Evolutionary conservation across 2,113 vertebrate species (phyloP).

Genomic region (Corvus hawaiiensis): DNA sequence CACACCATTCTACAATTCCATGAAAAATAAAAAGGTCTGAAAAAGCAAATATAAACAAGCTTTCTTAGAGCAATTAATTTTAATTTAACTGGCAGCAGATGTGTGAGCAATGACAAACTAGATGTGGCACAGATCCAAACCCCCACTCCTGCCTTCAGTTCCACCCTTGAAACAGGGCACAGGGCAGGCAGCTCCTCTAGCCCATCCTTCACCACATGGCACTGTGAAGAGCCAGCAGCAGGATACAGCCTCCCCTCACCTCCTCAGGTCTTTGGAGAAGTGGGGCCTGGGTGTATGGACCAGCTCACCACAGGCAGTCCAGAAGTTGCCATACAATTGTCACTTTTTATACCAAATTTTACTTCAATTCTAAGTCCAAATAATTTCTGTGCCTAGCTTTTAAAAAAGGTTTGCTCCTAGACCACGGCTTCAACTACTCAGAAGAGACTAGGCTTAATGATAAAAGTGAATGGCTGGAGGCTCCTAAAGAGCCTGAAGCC

Average conservation of each 20-base stretch:
- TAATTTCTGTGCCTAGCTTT: not conserved
- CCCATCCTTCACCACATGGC: rapidly evolving
- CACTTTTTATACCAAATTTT: not conserved
- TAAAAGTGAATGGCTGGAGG: not conserved
- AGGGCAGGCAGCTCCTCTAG: not conserved
- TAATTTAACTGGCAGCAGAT: not conserved
- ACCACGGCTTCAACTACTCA: not conserved
- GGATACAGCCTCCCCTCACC: not conserved
- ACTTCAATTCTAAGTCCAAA: not conserved
- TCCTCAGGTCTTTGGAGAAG: not conserved
- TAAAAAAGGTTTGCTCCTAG: not conserved
- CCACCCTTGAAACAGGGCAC: not conserved
- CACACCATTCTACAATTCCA: not conserved
- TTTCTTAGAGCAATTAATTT: not conserved
- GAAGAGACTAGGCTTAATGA: not conserved
- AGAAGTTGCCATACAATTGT: not conserved
- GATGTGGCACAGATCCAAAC: not conserved
- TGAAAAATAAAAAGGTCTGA: not conserved
- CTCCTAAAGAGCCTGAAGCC: not conserved
- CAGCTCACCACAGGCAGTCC: not conserved
- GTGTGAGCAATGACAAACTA: not conserved
- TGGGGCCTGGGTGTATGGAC: rapidly evolving
- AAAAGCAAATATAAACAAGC: not conserved
- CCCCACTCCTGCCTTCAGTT: rapidly evolving
- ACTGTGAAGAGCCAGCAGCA: not conserved